Evolutionary conservation across 2,888 invertebrate species (phyloP).

Genomic region (Nesidiocoris tenuis): DNA sequence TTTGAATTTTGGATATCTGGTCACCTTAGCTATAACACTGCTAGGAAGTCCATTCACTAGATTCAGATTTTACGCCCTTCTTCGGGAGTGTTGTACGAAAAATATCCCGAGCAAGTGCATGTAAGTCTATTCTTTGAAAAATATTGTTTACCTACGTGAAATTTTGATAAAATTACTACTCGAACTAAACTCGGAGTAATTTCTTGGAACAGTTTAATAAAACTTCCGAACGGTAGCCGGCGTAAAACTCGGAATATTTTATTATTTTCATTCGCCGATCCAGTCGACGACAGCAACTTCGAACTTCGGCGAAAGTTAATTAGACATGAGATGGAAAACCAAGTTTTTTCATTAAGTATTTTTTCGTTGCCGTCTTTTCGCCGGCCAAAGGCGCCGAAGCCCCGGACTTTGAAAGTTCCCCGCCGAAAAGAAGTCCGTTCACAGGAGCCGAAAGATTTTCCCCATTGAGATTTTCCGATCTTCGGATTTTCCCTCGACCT

Average conservation of each 20-base stretch:
- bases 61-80: too few species aligned
- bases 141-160: too few species aligned
- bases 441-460: too few species aligned
- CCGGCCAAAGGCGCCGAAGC: not conserved
- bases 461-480: too few species aligned
- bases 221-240: not conserved
- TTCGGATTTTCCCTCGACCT: too few species aligned
- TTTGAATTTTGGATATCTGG: too few species aligned
- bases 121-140: too few species aligned
- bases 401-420: not conserved
- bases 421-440: not conserved
- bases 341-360: conserved; percentile 37
- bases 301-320: conserved; percentile 28
- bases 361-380: not conserved
- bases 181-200: too few species aligned
- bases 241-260: not conserved
- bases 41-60: too few species aligned
- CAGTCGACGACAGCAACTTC: not conserved
- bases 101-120: too few species aligned
- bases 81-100: too few species aligned
- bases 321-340: conserved; percentile 3
- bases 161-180: not conserved
- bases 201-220: not conserved
- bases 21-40: too few species aligned
- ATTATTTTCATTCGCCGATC: not conserved